Percentiles rank a stretch among this genome's conserved stretches.
These are phyloP conservation scores for Halichondria panicea DNA, from an alignment of 37 sponge, comb jelly and placozoan genomes.

Conservation along the genomic window DNA sequence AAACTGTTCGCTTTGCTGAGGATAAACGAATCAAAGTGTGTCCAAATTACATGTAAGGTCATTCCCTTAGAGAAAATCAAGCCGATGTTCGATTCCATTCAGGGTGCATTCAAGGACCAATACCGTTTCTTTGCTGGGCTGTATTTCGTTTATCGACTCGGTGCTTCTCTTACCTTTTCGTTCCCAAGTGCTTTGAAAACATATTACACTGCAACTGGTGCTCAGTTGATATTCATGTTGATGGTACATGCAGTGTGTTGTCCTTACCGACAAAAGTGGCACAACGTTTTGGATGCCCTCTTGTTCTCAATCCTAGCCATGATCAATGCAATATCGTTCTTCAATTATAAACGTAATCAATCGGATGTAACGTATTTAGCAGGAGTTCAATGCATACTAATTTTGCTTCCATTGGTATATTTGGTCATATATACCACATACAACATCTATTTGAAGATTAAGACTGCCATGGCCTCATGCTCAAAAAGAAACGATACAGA, in stretches of 20 bases:
- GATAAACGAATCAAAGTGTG: conserved; percentile 1
- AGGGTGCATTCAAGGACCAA: conserved; percentile 49
- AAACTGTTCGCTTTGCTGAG: conserved; percentile 3
- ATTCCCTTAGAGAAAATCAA: conserved; percentile 27
- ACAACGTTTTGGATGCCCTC: conserved; percentile 48
- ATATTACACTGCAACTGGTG: background rate
- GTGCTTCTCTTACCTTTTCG: background rate
- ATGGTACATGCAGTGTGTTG: conserved; percentile 29
- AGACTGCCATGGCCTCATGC: no score
- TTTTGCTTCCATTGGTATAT: no score
- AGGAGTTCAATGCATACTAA: no score
- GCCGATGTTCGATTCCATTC: conserved; percentile 53
- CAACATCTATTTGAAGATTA: no score
- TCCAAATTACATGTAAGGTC: background rate
- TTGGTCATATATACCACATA: no score
- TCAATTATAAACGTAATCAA: no score
- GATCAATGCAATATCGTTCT: no score
- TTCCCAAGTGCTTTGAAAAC: background rate
- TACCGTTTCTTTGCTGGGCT: conserved; percentile 56
- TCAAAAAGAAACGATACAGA: no score
- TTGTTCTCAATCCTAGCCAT: no score
- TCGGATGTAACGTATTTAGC: no score
- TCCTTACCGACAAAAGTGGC: conserved; percentile 27
- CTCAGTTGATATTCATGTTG: conserved; percentile 9
- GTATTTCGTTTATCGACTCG: conserved; percentile 40